Evolutionary conservation across 2,113 vertebrate genomes (phyloP), one percentile per base, ranked within the genome.

Genomic region (Microtus montanus): DNA sequence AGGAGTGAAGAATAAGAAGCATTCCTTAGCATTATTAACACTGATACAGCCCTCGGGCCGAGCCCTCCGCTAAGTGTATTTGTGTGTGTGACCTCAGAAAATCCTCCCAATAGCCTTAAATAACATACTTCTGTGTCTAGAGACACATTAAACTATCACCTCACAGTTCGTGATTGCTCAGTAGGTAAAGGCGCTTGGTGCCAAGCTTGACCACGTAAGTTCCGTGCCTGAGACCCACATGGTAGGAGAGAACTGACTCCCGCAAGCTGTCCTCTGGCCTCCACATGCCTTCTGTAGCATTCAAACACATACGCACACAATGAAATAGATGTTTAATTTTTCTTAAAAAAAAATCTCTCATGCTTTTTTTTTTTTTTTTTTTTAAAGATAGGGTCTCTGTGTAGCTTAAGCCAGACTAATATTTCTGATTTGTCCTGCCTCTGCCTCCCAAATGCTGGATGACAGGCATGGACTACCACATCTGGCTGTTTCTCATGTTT

Each of bases 111-210:
- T 63, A 61, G 24, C 70, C 75, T 49, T 75, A 63, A 93, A 83
- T 85, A 47, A 71, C 85, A 52, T 70, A 58, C 49, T 79, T 49
- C 15, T 75, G 52, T 49, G 71, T 68, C 85, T 47, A 83, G 78
- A 75, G 94, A 91, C 86, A 7, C 78, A 93, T 73, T 86, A 78
- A 64, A 68, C 64, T 80, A 75, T 58, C 58, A 75, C 52, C 64
- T 70, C 80, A 20, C 3, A 17, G 41, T 66, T 28, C 2, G 0
- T 33, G 83, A 22, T 44, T 84, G 63, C 26, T 8, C 6, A 64
- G 35, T 19, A 11, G 82, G 28, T 4, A 66, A 47, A 85, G 61
- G 17, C 0, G 0, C 28, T 22, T 85, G 63, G 61, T 66, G 38
- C 41, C 26, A 66, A 47, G 28, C 28, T 64, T 66, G 61, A 30